Evolutionary conservation across 2,113 vertebrate genomes (phyloP).

Genomic region (Dendrocopos noguchii): DNA sequence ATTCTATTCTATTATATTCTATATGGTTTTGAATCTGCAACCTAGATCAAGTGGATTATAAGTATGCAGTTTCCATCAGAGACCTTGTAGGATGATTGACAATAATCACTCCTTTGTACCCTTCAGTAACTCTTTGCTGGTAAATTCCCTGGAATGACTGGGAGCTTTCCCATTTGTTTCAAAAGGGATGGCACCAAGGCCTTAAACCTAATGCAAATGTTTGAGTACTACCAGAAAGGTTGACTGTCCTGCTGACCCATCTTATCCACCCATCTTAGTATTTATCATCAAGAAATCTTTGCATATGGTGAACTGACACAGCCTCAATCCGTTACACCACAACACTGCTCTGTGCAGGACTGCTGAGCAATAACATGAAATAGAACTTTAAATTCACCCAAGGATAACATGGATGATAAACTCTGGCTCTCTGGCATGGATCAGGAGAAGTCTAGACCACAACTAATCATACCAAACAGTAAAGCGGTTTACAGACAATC

Average conservation of each 20-base stretch:
- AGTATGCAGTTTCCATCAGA: background rate
- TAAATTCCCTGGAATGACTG: background rate
- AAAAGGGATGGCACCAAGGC: background rate
- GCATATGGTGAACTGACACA: background rate
- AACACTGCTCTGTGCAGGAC: background rate
- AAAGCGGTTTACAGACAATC: constrained; percentile 42
- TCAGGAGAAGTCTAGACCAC: background rate
- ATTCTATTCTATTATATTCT: background rate
- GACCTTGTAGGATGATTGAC: background rate
- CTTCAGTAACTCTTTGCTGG: background rate
- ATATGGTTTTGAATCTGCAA: background rate
- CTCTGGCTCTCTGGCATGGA: background rate
- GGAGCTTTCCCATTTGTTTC: background rate
- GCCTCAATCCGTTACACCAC: background rate
- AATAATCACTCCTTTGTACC: background rate
- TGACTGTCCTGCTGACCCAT: background rate
- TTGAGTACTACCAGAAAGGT: background rate
- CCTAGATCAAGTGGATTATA: background rate
- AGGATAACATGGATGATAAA: background rate
- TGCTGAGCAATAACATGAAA: background rate
- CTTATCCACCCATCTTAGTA: background rate
- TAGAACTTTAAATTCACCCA: background rate
- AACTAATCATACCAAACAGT: constrained; percentile 10
- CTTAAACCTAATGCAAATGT: background rate
- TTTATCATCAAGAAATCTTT: background rate